Conservation (phyloP, 2,113 vertebrate species). For the Charadrius vociferus region DNA sequence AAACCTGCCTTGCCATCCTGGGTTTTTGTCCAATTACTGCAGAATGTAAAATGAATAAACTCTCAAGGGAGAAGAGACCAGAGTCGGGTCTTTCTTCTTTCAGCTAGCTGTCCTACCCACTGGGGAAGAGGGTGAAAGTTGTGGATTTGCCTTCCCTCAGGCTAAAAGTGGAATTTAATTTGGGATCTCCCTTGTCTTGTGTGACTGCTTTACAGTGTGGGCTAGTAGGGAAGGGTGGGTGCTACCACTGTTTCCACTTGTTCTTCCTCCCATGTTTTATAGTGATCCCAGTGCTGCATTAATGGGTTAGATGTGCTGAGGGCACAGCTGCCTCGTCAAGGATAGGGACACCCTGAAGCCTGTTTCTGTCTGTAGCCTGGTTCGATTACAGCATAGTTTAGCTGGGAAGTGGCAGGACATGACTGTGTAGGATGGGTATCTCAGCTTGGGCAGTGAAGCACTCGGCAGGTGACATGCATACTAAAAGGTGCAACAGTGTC, state of each 20-base stretch:
- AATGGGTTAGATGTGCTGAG: background rate
- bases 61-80: slow-evolving; percentile 21
- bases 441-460: background rate
- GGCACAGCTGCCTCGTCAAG: background rate
- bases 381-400: background rate
- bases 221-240: background rate
- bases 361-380: background rate
- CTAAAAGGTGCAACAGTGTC: background rate
- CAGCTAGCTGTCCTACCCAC: background rate
- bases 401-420: background rate
- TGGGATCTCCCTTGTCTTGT: background rate
- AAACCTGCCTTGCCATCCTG: slow-evolving; percentile 32
- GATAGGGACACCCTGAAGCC: background rate
- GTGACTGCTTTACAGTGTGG: background rate
- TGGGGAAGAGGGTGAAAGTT: background rate
- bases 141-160: background rate
- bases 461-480: background rate
- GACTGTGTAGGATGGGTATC: background rate
- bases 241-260: background rate
- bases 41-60: slow-evolving; percentile 12
- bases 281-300: background rate
- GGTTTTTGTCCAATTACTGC: slow-evolving; percentile 1
- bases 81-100: background rate
- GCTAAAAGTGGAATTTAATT: background rate
- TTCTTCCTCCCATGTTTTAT: background rate